A percentile compares a stretch with the other conserved stretches of the same genome.
These are phyloP conservation scores for Coenobita brevimanus DNA, from an alignment of 1,140 invertebrate genomes.

Conservation along the genomic window DNA sequence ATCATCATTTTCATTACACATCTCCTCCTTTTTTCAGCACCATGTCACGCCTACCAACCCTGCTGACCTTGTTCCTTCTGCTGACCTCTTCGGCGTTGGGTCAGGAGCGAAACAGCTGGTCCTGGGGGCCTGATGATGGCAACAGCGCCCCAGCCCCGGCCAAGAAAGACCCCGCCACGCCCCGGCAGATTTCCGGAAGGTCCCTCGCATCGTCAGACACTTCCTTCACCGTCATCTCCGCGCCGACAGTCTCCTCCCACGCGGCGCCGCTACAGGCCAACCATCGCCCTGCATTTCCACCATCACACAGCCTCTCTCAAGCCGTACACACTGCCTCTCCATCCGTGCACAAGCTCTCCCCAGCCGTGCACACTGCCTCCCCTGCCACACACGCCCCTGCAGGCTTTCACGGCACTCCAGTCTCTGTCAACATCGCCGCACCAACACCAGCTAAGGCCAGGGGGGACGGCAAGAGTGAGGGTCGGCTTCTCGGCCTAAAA, in stretches of 20 bases:
- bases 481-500: constrained; percentile 31
- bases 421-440: not conserved
- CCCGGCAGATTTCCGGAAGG: not conserved
- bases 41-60: not conserved
- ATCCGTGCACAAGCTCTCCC: not conserved
- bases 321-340: not conserved
- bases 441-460: not conserved
- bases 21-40: not conserved
- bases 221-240: not conserved
- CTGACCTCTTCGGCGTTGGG: not conserved
- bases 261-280: not conserved
- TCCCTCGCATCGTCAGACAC: not conserved
- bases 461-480: constrained; percentile 31
- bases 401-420: not conserved
- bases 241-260: no score
- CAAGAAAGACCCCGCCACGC: not conserved
- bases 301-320: not conserved
- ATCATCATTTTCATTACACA: not conserved
- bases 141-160: not conserved
- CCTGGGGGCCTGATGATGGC: constrained; percentile 27
- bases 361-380: not conserved
- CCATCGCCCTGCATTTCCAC: no score
- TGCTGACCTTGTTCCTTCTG: not conserved
- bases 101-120: constrained; percentile 38
- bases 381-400: not conserved